Evolutionary conservation across 2,888 invertebrate species (phyloP), one percentile per base, ranked within the genome.

Genomic region (Leptinotarsa tumamoca): DNA sequence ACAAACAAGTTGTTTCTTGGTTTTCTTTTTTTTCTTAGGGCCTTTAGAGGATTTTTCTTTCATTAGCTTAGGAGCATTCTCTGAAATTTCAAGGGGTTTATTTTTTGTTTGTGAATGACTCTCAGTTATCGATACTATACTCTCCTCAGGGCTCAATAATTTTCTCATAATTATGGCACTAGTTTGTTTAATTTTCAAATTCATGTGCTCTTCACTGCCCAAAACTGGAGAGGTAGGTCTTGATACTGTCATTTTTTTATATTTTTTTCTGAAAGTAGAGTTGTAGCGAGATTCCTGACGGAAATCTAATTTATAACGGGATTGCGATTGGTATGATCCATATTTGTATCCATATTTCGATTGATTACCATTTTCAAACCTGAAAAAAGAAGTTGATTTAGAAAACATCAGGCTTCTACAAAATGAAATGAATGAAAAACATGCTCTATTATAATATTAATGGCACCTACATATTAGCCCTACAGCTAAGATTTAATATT

Each of bases 181-280:
- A 21, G 85, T 86, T 76, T 86, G 81, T 80, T 87, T 83, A 67
- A 88, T 87, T 78, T 87, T 87, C 63, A 82, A 81, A 67, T 83
- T 82, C 72, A 84, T 85, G 75, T 86, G 85, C 76, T 88, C 88
- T 76, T 88, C 87, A 63, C 85, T 84, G 4, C 87, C 87, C 21
- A 84, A 84, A 52, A 85, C 80, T 23, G 87, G 87, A 18, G 87
- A 86, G 5, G 68, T 1, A 27, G 51, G 51, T 52, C 68, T 51
- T 21, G 68, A 23, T 7, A 15, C 7, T 21, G 7, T 68, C 14
- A 43, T 63, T 43, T 43, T 63, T n/a, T 43, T 63, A n/a, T 0
- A n/a, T n/a, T 7, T 15, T n/a, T 63, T 43, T 13, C 2, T 63
- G 4, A 33, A 43, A n/a, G 15, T n/a, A n/a, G 33, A 43, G n/a